These are phyloP conservation scores for Cebus imitator DNA, from an alignment of 2,113 vertebrate genomes.

Conservation along the genomic window DNA sequence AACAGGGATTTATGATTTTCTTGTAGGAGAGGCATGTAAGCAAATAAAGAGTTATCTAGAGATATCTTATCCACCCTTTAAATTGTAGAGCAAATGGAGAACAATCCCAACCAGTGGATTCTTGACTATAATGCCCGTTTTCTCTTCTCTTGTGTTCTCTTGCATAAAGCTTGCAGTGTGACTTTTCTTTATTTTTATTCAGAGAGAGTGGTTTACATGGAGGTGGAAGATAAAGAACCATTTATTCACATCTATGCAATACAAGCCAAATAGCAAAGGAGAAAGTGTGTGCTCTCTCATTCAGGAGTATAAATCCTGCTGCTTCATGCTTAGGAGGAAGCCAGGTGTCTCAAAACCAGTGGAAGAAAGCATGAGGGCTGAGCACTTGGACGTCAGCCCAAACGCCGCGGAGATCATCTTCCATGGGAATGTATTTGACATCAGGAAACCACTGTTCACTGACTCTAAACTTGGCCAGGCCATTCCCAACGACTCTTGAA, in stretches of 20 bases:
- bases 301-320: background rate
- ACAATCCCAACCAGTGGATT: background rate
- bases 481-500: background rate
- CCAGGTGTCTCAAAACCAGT: background rate
- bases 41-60: background rate
- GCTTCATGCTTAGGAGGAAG: conserved; percentile 12
- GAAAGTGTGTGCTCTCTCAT: background rate
- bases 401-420: background rate
- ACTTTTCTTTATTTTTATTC: conserved; percentile 1
- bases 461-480: background rate
- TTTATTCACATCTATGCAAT: conserved; percentile 1
- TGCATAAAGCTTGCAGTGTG: background rate
- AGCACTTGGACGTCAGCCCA: background rate
- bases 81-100: background rate
- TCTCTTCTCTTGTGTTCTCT: background rate
- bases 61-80: background rate
- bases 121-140: background rate
- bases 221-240: background rate
- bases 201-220: background rate
- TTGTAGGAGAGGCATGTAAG: background rate
- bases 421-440: background rate
- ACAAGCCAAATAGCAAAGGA: background rate
- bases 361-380: background rate
- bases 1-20: background rate
- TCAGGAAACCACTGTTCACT: background rate